Percentiles rank a stretch among this genome's conserved stretches.
Conservation (phyloP, 2,888 invertebrate genomes). For the Adelphocoris suturalis region DNA sequence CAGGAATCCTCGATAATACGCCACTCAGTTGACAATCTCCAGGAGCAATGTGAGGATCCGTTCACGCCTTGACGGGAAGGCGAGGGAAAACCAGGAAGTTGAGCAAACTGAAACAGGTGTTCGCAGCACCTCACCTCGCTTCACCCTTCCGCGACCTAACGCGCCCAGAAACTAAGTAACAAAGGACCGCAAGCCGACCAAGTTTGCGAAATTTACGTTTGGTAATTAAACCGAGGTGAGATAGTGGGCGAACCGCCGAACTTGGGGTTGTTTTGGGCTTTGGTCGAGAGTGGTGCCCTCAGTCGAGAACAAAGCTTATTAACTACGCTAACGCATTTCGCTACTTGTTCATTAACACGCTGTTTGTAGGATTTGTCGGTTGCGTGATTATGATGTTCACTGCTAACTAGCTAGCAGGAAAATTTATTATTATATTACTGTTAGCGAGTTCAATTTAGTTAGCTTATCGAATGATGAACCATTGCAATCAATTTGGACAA, state of each 20-base stretch:
- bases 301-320: neutral
- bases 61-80: neutral
- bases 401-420: too few relatives aligned
- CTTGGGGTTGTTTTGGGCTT: neutral
- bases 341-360: neutral
- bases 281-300: neutral
- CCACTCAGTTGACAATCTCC: too few relatives aligned
- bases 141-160: too few relatives aligned
- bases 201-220: neutral
- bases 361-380: too few relatives aligned
- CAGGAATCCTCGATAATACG: too few relatives aligned
- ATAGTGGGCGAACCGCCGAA: neutral
- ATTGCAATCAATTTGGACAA: too few relatives aligned
- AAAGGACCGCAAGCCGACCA: neutral
- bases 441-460: too few relatives aligned
- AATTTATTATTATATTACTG: too few relatives aligned
- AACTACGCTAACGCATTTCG: neutral
- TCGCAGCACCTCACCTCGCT: neutral
- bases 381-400: too few relatives aligned
- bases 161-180: neutral
- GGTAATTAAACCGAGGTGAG: slow-evolving; percentile 1
- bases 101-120: neutral
- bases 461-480: too few relatives aligned
- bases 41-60: neutral
- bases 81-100: neutral